Percentiles rank a stretch among this genome's conserved stretches.
These are phyloP conservation scores for Apus apus DNA, from an alignment of 2,113 vertebrate species.

Conservation along the genomic window DNA sequence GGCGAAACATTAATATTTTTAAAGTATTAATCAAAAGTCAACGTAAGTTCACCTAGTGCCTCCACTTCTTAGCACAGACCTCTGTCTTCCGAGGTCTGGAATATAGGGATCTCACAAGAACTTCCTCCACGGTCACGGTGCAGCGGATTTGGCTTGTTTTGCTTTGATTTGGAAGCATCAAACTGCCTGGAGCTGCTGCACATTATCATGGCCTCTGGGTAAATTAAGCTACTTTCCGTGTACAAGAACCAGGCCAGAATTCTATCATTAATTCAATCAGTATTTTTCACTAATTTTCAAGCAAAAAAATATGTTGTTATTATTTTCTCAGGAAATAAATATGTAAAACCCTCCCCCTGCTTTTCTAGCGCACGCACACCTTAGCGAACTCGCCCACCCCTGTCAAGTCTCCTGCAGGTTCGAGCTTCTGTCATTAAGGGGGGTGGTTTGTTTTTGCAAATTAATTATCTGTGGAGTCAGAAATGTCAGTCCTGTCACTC, in stretches of 20 bases:
- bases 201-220: background rate
- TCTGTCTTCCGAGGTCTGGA: background rate
- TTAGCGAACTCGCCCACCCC: background rate
- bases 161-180: background rate
- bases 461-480: constrained; percentile 51
- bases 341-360: background rate
- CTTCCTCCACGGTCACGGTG: background rate
- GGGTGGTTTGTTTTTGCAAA: constrained; percentile 40
- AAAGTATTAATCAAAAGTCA: background rate
- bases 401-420: constrained; percentile 4
- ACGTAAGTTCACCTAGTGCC: background rate
- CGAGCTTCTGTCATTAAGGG: constrained; percentile 2
- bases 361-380: background rate
- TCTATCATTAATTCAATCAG: background rate
- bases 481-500: constrained; percentile 50
- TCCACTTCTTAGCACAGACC: background rate
- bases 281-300: background rate
- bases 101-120: fast-evolving
- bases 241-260: background rate
- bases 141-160: background rate
- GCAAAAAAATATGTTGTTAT: background rate
- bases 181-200: background rate
- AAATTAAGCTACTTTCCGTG: background rate
- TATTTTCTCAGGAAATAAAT: background rate
- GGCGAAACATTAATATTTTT: background rate